These are phyloP conservation scores for Diorhabda sublineata DNA, from an alignment of 1,140 invertebrate genomes.

Conservation along the genomic window DNA sequence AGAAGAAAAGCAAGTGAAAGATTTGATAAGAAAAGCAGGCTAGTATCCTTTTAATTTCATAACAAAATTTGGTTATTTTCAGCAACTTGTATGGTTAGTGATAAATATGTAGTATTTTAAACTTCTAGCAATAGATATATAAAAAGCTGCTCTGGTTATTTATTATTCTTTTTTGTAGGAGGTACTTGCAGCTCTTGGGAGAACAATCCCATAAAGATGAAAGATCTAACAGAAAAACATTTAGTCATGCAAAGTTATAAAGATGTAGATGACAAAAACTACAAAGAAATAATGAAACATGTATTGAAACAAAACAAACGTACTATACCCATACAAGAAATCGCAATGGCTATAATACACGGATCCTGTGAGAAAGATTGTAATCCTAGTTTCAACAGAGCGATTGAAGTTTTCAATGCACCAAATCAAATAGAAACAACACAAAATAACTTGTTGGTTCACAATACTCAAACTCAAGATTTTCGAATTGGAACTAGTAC, in stretches of 20 bases:
- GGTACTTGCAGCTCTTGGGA: slow-evolving; percentile 29
- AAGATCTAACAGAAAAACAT: slow-evolving; percentile 26
- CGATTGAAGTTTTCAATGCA: slow-evolving; percentile 20
- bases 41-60: not conserved
- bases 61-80: too few relatives aligned
- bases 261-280: slow-evolving; percentile 15
- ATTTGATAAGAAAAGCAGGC: slow-evolving; percentile 32
- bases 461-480: slow-evolving; percentile 15
- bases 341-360: slow-evolving; percentile 50
- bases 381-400: slow-evolving; percentile 45
- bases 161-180: slow-evolving; percentile 20
- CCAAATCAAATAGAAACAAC: slow-evolving; percentile 4
- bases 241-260: slow-evolving; percentile 26
- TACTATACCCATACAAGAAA: slow-evolving; percentile 49
- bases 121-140: too few relatives aligned
- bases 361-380: slow-evolving; percentile 50
- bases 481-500: not conserved
- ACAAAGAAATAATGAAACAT: slow-evolving; percentile 23
- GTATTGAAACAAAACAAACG: slow-evolving; percentile 39
- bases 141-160: not conserved
- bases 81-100: too few relatives aligned
- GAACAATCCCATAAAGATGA: slow-evolving; percentile 16
- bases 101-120: too few relatives aligned
- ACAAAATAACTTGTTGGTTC: slow-evolving; percentile 2
- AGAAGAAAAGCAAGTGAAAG: slow-evolving; percentile 26